Evolutionary conservation across 2,888 invertebrate genomes (phyloP).

Genomic region (Troides oblongomaculatus): DNA sequence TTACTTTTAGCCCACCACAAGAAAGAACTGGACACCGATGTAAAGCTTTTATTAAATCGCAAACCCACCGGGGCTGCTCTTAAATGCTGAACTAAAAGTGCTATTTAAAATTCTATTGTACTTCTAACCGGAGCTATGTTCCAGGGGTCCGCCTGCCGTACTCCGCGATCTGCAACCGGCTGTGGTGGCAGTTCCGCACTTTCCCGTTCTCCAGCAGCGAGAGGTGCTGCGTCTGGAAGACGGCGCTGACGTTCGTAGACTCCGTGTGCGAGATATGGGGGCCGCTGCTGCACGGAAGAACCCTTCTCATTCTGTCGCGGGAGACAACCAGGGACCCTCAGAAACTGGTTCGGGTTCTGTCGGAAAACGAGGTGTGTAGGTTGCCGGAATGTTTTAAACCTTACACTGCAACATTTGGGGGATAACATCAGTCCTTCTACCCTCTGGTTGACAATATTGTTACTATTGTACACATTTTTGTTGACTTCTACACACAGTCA

Average conservation of each 20-base stretch:
- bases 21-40: no score
- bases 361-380: constrained; percentile 82
- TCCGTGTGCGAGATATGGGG: constrained; percentile 94
- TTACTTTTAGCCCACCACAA: no score
- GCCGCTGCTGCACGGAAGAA: constrained; percentile 85
- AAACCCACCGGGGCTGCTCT: no score
- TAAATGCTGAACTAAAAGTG: no score
- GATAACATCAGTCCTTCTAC: no score
- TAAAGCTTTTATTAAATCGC: no score
- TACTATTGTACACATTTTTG: no score
- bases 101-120: no score
- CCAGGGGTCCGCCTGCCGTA: constrained; percentile 90
- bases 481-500: no score
- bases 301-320: constrained; percentile 87
- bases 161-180: constrained; percentile 87
- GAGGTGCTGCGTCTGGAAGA: constrained; percentile 90
- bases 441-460: no score
- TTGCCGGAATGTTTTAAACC: no score
- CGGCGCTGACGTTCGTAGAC: constrained; percentile 94
- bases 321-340: constrained; percentile 88
- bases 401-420: no score
- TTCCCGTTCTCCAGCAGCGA: constrained; percentile 87
- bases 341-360: constrained; percentile 83
- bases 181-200: constrained; percentile 92
- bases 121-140: background rate